A percentile compares a stretch with the other conserved stretches of the same genome.
phyloP scores from a whole-genome alignment of 2,888 invertebrate genomes.

The Bimastos eiseni region DNA sequence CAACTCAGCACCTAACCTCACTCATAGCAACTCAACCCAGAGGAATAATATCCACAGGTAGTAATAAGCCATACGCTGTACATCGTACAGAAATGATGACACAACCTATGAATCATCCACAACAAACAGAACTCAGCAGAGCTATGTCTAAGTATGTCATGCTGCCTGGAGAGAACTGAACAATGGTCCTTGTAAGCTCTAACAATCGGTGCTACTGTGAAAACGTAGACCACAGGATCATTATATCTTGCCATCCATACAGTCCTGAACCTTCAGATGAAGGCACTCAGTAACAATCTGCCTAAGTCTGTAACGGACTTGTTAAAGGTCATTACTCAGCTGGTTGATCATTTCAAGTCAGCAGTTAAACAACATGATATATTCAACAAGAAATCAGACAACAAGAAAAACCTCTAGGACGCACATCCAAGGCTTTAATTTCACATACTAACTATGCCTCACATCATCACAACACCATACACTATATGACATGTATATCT shows the following conservation, averaged over 20 bases:
- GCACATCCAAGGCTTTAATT: not conserved
- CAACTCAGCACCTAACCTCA: not conserved
- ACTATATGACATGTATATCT: too few species aligned
- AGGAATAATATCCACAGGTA: not conserved
- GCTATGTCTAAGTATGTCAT: not conserved
- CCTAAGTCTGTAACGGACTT: too few species aligned
- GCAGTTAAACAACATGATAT: too few species aligned
- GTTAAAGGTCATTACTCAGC: too few species aligned
- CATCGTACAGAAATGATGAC: not conserved
- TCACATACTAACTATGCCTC: not conserved
- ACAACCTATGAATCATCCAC: not conserved
- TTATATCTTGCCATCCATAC: not conserved
- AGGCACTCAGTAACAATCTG: not conserved
- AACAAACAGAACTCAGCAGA: not conserved
- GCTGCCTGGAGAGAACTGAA: not conserved
- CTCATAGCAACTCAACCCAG: not conserved
- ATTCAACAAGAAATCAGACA: too few species aligned
- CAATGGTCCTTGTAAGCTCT: not conserved
- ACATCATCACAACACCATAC: not conserved
- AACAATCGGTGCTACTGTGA: not conserved
- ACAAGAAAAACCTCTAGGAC: not conserved
- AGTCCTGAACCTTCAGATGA: not conserved
- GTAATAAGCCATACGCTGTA: not conserved
- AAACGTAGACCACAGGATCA: not conserved
- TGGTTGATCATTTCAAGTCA: too few species aligned